Base-by-base conservation (phyloP, 1,140 invertebrate species). In the Dysdera silvatica region DNA sequence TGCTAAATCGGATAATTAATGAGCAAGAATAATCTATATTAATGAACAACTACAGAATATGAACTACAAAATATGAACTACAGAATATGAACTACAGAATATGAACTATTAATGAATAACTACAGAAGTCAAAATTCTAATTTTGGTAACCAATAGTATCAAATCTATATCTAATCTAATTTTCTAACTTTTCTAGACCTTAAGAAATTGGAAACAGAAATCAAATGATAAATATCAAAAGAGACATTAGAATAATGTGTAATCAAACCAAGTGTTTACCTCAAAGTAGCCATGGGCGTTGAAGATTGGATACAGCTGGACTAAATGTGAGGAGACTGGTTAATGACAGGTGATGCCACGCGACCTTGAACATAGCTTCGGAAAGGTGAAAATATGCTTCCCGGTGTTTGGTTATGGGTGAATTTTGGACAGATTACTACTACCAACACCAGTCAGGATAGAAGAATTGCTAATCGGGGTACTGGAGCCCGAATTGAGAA, bases 261-360 rank as follows among this genome's bases (percentile, higher is more conserved):
- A n/a, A n/a, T n/a, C n/a, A n/a, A n/a, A n/a, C n/a, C 31, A 20
- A 26, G 32, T 23, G 14, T 8, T 57, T 61, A 68, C 67, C 67
- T 68, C 5, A 68, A 23, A 20, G 63, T 64, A 12, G 67, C 67
- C 67, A 68, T 68, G 23, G 66, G 67, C 23, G 63, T 68, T n/a
- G n/a, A 8, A 68, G 28, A 29, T 49, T 33, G 3, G 54, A 54
- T 24, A 59, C 31, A 40, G 31, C 14, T 23, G 66, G 61, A 33
- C 64, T 68, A 23, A 28, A 45, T 12, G 56, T n/a, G 48, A 8
- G 33, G 32, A 18, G 37, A 47, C 14, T 33, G 45, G 20, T 55
- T 28, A 4, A 10, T 20, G 23, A 47, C 12, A n/a, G 65, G 65
- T 33, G 65, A 62, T 6, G 37, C 33, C n/a, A 52, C 54, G 12